Evolutionary conservation across 2,797 vertebrate species (phyloP), one percentile per base, ranked within the genome.

Genomic region (Cossypha polioptera): DNA sequence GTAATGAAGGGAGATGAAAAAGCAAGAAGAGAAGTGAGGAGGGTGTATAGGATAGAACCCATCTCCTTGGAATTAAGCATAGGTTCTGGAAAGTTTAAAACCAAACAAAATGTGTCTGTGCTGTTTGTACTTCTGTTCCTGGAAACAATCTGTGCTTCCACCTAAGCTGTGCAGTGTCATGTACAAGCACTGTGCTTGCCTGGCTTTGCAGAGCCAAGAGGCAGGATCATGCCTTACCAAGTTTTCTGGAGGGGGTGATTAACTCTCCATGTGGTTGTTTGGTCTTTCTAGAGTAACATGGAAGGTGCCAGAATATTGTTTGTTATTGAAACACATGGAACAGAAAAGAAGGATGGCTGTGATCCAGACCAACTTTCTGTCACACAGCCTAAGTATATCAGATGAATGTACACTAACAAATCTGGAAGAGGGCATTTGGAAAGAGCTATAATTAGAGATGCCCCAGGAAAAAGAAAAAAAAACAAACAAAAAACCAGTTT

Each of bases 321-420:
- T 71, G 57, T 40, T 57, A 43, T 11, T 16, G n/a, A 86, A 72
- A 81, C 22, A 55, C 29, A 51, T 0, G 0, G 17, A 33, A 74
- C 4, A 76, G 68, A 62, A 81, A 47, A 53, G 15, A 63, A 36
- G 24, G n/a, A 40, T 16, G 19, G 31, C 54, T 63, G 62, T 51
- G 45, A 78, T 28, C 1, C 22, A 83, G 47, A 33, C 9, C 29
- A 78, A 33, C 47, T 62, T 59, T 38, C 47, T 48, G 25, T 57
- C 2, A 3, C 35, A 59, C 22, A 71, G 19, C 3, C 0, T 15
- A 57, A 36, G 19, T 3, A 0, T 17, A 57, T 35, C 48, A 33
- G 38, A 15, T 69, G 28, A 80, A 63, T 12, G 5, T 24, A 63
- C 17, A 51, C 20, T 15, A 58, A 57, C 7, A 82, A 45, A 73